A percentile compares a stretch with the other conserved stretches of the same genome.
phyloP scores from a whole-genome alignment of 2,797 vertebrate species.

The Ataeniobius toweri region DNA sequence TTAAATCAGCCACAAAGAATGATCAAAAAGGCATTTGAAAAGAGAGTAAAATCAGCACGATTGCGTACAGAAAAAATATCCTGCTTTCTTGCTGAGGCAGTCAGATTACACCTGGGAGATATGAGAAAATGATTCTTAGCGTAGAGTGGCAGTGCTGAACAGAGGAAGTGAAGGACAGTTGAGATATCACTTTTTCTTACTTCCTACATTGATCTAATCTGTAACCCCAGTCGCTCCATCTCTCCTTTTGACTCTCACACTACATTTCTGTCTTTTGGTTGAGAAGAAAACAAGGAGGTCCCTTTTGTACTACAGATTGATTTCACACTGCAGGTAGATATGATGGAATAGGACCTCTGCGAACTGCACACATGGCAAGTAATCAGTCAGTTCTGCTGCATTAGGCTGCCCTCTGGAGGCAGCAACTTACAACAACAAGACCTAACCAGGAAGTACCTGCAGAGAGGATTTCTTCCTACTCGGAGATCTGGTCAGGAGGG shows the following conservation, averaged over 20 bases:
- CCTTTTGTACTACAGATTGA: constrained; percentile 69
- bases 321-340: constrained; percentile 81
- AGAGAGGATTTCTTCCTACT: neutral
- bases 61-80: constrained; percentile 20
- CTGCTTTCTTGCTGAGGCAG: constrained; percentile 33
- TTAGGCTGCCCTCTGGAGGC: constrained; percentile 71
- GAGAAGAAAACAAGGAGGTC: constrained; percentile 56
- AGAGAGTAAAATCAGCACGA: constrained; percentile 12
- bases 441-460: neutral
- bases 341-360: constrained; percentile 76
- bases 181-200: constrained; percentile 62
- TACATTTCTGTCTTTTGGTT: constrained; percentile 49
- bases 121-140: constrained; percentile 32
- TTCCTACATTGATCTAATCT: constrained; percentile 53
- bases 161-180: constrained; percentile 49
- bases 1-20: constrained; percentile 18
- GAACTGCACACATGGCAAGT: constrained; percentile 66
- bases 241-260: constrained; percentile 39
- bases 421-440: neutral
- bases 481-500: no score
- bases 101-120: constrained; percentile 65
- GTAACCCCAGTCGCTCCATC: constrained; percentile 28
- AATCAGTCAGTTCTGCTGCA: constrained; percentile 61
- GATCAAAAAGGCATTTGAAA: constrained; percentile 20
- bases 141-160: constrained; percentile 33